These are phyloP conservation scores for Carassius carassius DNA, from an alignment of 2,113 vertebrate genomes.

Conservation along the genomic window DNA sequence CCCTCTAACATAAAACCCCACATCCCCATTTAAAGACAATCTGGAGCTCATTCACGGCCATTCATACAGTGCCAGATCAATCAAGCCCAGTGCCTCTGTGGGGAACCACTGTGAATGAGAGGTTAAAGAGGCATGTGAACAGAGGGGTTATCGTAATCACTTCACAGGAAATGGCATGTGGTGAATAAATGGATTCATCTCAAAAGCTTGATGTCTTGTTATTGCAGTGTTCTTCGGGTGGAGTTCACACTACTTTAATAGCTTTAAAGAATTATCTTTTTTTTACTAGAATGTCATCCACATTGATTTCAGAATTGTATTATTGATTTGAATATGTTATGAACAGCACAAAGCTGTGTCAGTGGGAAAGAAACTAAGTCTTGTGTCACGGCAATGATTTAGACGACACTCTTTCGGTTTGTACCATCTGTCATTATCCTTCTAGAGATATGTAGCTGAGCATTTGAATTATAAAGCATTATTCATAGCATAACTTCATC, in stretches of 20 bases:
- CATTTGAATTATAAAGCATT: constrained; percentile 46
- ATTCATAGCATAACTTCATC: constrained; percentile 34
- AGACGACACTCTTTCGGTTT: constrained; percentile 15
- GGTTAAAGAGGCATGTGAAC: constrained; percentile 47
- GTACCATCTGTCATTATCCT: constrained; percentile 39
- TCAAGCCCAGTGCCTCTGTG: constrained; percentile 40
- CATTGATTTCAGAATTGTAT: not conserved
- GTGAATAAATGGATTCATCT: constrained; percentile 44
- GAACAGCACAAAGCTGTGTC: not conserved
- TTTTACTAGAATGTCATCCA: not conserved
- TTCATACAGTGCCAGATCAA: constrained; percentile 49
- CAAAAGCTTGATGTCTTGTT: constrained; percentile 41
- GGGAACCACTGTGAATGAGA: constrained; percentile 43
- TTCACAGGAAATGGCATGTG: constrained; percentile 29
- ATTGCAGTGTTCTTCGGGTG: constrained; percentile 18
- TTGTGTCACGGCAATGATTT: not conserved
- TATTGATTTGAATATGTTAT: not conserved
- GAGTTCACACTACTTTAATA: not conserved
- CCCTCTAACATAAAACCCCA: constrained; percentile 40
- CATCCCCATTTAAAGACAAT: constrained; percentile 48
- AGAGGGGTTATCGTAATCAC: constrained; percentile 45
- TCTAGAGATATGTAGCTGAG: constrained; percentile 29
- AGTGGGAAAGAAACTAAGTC: not conserved
- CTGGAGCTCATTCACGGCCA: constrained; percentile 42
- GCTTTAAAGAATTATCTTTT: not conserved